Evolutionary conservation across 1,140 invertebrate genomes (phyloP), one percentile per base, ranked within the genome.

Genomic region (Phymastichus coffea): DNA sequence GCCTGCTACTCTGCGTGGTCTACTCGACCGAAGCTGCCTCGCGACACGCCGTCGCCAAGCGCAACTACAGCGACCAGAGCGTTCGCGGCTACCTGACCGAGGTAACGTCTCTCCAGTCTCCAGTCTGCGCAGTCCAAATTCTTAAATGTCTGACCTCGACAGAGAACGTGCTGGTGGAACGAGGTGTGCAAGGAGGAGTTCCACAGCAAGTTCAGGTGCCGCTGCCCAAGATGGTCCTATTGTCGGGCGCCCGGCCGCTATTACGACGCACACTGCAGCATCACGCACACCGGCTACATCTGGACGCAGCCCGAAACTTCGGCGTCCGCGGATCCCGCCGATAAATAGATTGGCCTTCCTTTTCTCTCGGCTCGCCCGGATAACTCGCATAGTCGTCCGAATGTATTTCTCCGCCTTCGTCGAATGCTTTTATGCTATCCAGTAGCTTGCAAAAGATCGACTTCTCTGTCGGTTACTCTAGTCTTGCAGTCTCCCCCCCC

Each of bases 131-230:
- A n/a, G n/a, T n/a, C n/a, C n/a, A n/a, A n/a, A n/a, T n/a, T n/a
- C n/a, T n/a, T n/a, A n/a, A n/a, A n/a, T n/a, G n/a, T n/a, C n/a
- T n/a, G 10, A 8, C 8, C 12, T 23, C 12, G 8, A n/a, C 68
- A 94, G 92, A 85, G 93, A 70, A 93, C 89, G 25, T 94, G 93
- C 73, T 94, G 91, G 90, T 94, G 91, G 89, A 94, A 94, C 74
- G 93, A 95, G 80, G 86, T 93, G 3, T 95, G 93, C 79, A 94
- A 95, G 74, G 90, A 93, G 76, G 92, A 93, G 74, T 94, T 94
- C 72, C 91, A 92, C 75, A 88, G 83, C 60, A 83, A 91, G 43
- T 95, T 94, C 73, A 84, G 90, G 20, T 94, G 92, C 77, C 89
- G 89, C 67, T 95, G 92, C 70, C 91, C 92, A 2, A 83, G 87